A percentile compares a stretch with the other conserved stretches of the same genome.
Conservation (phyloP, 2,113 vertebrate genomes). For the Rhinogobius similis region DNA sequence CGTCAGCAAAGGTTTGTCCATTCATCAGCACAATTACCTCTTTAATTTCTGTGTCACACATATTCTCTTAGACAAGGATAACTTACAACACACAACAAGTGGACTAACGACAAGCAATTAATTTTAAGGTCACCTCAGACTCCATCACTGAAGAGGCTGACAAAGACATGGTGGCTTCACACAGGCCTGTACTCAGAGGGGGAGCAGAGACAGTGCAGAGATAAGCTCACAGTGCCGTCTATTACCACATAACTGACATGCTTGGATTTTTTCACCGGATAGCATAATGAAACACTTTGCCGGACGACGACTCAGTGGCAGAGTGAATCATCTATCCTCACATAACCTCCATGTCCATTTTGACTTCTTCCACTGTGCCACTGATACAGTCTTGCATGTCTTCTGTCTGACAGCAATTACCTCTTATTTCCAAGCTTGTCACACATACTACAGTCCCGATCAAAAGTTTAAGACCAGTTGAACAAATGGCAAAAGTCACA, state of each 20-base stretch:
- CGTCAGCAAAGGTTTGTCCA: not conserved
- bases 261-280: conserved; percentile 2
- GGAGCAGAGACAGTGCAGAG: not conserved
- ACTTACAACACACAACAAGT: not conserved
- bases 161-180: conserved; percentile 18
- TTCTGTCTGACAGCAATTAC: no score
- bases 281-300: not conserved
- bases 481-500: no score
- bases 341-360: no score
- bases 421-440: no score
- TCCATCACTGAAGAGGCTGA: conserved; percentile 15
- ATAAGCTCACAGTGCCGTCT: conserved; percentile 22
- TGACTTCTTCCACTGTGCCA: no score
- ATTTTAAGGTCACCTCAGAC: conserved; percentile 11
- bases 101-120: conserved; percentile 26
- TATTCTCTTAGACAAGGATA: not conserved
- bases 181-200: not conserved
- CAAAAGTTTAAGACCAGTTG: no score
- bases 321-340: no score
- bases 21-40: not conserved
- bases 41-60: no score
- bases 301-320: no score
- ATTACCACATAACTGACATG: conserved; percentile 20
- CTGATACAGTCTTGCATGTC: no score
- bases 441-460: no score